Percentiles rank a stretch among this genome's conserved stretches.
phyloP scores from a whole-genome alignment of 2,113 vertebrate species.

The Sphyrna mokarran region DNA sequence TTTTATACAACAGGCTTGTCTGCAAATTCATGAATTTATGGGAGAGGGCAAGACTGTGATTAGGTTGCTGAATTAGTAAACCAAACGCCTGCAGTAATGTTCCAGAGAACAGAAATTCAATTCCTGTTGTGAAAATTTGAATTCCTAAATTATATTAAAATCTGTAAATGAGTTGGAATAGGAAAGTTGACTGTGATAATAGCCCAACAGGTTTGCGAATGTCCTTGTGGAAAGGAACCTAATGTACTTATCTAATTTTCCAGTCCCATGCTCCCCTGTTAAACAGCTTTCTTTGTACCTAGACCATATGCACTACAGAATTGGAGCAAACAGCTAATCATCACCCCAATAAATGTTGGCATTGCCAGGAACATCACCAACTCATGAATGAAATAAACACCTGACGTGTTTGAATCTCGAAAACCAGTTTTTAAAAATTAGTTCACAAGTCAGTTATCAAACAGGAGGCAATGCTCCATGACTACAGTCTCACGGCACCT shows the following conservation, averaged over 20 bases:
- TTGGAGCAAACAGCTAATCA: too few relatives aligned
- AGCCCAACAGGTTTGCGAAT: neutral
- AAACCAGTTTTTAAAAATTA: too few relatives aligned
- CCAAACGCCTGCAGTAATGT: neutral
- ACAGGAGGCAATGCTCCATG: neutral
- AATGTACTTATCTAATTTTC: neutral
- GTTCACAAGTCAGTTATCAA: neutral
- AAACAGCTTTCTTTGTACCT: too few relatives aligned
- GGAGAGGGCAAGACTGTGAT: neutral
- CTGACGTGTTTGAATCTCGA: too few relatives aligned
- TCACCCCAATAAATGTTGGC: too few relatives aligned
- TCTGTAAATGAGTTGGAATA: neutral
- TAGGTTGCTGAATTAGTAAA: neutral
- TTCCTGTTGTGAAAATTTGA: neutral
- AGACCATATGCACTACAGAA: too few relatives aligned
- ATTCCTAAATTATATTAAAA: too few relatives aligned
- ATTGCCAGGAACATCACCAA: too few relatives aligned
- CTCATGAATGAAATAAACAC: too few relatives aligned
- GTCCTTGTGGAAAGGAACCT: neutral
- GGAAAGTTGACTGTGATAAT: neutral
- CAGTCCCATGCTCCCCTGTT: neutral
- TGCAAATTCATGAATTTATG: neutral
- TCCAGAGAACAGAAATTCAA: neutral
- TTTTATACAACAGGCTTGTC: neutral
- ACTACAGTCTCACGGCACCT: neutral